phyloP scores from a whole-genome alignment of 2,797 vertebrate species.

The Scomberomorus guttatus region DNA sequence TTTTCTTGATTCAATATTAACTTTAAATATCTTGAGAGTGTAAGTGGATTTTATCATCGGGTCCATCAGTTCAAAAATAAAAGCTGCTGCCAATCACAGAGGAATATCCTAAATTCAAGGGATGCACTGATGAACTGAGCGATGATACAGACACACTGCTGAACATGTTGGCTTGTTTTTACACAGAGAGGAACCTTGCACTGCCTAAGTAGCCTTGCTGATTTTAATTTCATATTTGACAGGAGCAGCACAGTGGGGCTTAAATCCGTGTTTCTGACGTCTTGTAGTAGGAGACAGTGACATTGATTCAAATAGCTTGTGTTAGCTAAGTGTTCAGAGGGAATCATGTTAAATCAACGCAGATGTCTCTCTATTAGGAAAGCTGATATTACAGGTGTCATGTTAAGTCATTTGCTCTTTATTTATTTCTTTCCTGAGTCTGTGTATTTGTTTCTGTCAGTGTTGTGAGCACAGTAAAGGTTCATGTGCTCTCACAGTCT shows the following conservation, averaged over 20 bases:
- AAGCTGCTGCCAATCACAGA: not conserved
- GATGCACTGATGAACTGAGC: not conserved
- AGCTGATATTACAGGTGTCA: not conserved
- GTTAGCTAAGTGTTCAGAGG: not conserved
- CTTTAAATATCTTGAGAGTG: not conserved
- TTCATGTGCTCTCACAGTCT: not conserved
- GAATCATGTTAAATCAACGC: slow-evolving; percentile 18
- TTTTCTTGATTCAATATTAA: not conserved
- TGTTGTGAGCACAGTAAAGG: not conserved
- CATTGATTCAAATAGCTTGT: slow-evolving; percentile 18
- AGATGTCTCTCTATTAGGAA: slow-evolving; percentile 5
- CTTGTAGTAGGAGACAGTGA: slow-evolving; percentile 2
- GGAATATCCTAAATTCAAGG: not conserved
- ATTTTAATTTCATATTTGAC: slow-evolving; percentile 52
- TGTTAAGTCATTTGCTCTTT: not conserved
- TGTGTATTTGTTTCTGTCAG: not conserved
- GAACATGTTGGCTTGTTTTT: slow-evolving; percentile 18
- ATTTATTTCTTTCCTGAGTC: not conserved
- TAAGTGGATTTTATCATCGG: not conserved
- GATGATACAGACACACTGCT: no score
- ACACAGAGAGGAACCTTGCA: slow-evolving; percentile 19
- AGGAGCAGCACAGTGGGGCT: slow-evolving; percentile 13
- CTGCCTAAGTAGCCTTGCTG: not conserved
- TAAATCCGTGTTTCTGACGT: not conserved
- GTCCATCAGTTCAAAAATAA: not conserved